Base-by-base conservation (phyloP, 1,140 invertebrate species). In the Anastatus disparis region DNA sequence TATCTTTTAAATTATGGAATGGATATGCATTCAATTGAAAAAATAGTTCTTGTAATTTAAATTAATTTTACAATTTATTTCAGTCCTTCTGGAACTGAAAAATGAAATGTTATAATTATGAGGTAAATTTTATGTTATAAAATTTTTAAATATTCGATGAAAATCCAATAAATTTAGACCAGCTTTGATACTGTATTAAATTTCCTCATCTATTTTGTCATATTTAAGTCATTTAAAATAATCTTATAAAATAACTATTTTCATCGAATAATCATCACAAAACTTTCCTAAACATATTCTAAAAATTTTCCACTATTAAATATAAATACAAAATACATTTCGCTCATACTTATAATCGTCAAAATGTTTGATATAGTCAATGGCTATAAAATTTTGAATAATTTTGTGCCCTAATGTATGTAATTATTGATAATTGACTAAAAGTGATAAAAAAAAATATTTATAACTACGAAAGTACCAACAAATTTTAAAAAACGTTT, bases 321-420 rank as follows among this genome's bases (percentile, higher is more conserved):
- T 77, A 78, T 77, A 78, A 76, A 75, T 79, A 77, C 50, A 76
- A 74, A 78, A 74, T 74, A 75, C 56, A 72, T 63, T 73, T 76
- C 13, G n/a, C 50, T 64, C 7, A 48, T 2, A 17, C 20, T 29
- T 27, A 73, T 55, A 56, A 56, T 74, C 73, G n/a, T 73, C 73
- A 74, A 74, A 74, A 74, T 73, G 70, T 73, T 35, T 26, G 12
- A 63, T 63, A 68, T 48, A 74, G 63, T 79, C 67, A 76, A 71
- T 76, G 74, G 67, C 69, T 73, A 77, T 53, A 68, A 72, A 77
- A 72, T 74, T 80, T 76, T 62, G 35, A 22, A 40, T n/a, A 15
- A 50, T 27, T 62, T n/a, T 53, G 15, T 42, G 38, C 13, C 17
- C 31, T 71, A 50, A n/a, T 68, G 20, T 75, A 68, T 46, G 40